Percentiles rank a stretch among this genome's conserved stretches.
Conservation (phyloP, 1,140 invertebrate genomes). For the Yoshiicerus persimilis region DNA sequence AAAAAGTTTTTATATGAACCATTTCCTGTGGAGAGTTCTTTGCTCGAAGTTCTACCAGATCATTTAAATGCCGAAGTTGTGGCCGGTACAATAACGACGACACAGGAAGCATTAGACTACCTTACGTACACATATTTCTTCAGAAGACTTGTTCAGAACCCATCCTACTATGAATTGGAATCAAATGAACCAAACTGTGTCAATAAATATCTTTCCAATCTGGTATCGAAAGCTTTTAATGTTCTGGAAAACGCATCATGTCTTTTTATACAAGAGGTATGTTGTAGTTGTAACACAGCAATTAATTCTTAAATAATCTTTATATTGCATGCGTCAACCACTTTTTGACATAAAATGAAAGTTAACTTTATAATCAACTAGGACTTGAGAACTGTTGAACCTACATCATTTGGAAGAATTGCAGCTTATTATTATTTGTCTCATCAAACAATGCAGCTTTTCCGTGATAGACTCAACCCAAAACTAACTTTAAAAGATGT, state of each 20-base stretch:
- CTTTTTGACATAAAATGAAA: not conserved
- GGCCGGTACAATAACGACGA: slow-evolving; percentile 80
- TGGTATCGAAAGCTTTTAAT: slow-evolving; percentile 76
- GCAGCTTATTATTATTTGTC: slow-evolving; percentile 97
- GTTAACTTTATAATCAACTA: slow-evolving; percentile 52
- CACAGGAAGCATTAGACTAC: slow-evolving; percentile 94
- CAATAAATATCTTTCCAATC: slow-evolving; percentile 70
- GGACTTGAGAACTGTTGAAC: slow-evolving; percentile 68
- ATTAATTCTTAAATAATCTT: not conserved
- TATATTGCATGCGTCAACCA: no score
- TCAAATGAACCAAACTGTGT: slow-evolving; percentile 71
- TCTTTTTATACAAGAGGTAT: slow-evolving; percentile 63
- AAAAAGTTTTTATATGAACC: slow-evolving; percentile 99
- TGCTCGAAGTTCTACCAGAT: slow-evolving; percentile 87
- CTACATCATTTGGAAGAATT: slow-evolving; percentile 89
- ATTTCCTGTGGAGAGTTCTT: slow-evolving; percentile 96
- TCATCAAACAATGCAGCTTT: slow-evolving; percentile 84
- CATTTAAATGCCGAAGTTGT: slow-evolving; percentile 97
- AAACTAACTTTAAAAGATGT: slow-evolving; percentile 72
- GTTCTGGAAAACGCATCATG: slow-evolving; percentile 76
- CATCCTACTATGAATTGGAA: slow-evolving; percentile 85
- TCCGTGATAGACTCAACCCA: slow-evolving; percentile 68
- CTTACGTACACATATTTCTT: slow-evolving; percentile 99
- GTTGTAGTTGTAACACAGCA: not conserved
- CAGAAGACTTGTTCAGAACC: slow-evolving; percentile 88